phyloP scores from a whole-genome alignment of 2,113 vertebrate species.

The Cyphomyrus plagiostoma region DNA sequence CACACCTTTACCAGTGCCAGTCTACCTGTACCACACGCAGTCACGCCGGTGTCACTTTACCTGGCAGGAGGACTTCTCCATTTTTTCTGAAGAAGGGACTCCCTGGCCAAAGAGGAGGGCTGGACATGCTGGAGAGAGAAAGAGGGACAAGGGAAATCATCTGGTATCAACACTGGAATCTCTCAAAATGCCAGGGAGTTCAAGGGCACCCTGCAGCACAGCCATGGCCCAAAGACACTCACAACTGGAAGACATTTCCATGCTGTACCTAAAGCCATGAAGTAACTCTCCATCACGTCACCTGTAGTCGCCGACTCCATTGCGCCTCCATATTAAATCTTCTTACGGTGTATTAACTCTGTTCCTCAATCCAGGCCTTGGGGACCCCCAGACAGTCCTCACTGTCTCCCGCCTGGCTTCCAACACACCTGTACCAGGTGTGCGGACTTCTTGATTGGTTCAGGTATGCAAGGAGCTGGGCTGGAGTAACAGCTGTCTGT shows the following conservation, averaged over 20 bases:
- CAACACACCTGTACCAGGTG: background rate
- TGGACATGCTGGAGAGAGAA: slow-evolving; percentile 47
- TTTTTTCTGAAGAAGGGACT: slow-evolving; percentile 97
- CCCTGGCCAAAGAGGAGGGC: slow-evolving; percentile 93
- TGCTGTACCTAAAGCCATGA: background rate
- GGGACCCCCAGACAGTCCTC: background rate
- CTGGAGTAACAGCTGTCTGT: background rate
- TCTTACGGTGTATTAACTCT: slow-evolving; percentile 42
- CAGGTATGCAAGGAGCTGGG: background rate
- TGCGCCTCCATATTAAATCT: slow-evolving; percentile 38
- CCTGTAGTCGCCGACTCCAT: slow-evolving; percentile 21
- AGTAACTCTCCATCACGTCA: background rate
- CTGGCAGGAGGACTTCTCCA: slow-evolving; percentile 89
- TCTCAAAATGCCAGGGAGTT: background rate
- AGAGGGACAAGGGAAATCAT: background rate
- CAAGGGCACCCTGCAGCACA: background rate
- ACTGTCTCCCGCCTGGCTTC: background rate
- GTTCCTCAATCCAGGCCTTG: background rate
- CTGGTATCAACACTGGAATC: background rate
- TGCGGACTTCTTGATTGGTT: background rate
- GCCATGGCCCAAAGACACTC: background rate
- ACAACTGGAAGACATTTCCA: background rate
- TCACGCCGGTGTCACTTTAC: slow-evolving; percentile 54
- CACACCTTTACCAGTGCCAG: slow-evolving; percentile 2
- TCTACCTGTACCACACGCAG: slow-evolving; percentile 67